Evolutionary conservation across 1,140 invertebrate genomes (phyloP).

Genomic region (Lucilia sericata): DNA sequence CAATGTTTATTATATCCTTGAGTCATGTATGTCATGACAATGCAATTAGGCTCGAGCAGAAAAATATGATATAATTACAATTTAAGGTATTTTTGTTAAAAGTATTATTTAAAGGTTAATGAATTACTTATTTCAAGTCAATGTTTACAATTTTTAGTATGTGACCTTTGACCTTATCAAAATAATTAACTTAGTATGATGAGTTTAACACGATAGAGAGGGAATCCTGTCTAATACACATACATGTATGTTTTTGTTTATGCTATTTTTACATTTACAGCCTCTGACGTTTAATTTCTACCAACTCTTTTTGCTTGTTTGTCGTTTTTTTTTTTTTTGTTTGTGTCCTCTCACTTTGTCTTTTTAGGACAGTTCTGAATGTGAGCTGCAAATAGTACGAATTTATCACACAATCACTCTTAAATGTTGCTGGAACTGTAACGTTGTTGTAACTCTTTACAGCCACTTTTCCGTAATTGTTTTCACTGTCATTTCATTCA

Average conservation of each 20-base stretch:
- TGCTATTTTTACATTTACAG: neutral
- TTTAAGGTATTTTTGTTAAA: too few species aligned
- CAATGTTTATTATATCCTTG: neutral
- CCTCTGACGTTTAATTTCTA: conserved; percentile 1
- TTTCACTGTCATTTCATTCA: conserved; percentile 27
- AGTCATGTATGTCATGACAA: neutral
- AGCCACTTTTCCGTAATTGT: conserved; percentile 25
- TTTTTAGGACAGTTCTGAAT: neutral
- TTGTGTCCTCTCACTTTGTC: neutral
- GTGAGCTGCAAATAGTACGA: neutral
- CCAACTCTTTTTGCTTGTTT: neutral
- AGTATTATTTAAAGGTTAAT: too few species aligned
- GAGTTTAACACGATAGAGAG: too few species aligned
- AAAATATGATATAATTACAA: too few species aligned
- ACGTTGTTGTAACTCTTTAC: neutral
- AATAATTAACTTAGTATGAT: too few species aligned
- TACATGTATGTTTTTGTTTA: neutral
- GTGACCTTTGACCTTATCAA: too few species aligned
- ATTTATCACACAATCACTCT: neutral
- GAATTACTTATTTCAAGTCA: too few species aligned
- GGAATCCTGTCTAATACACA: neutral
- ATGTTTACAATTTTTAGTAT: too few species aligned
- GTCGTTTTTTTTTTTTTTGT: neutral
- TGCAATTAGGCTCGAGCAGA: neutral
- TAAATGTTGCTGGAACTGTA: neutral